A percentile compares a stretch with the other conserved stretches of the same genome.
Conservation (phyloP, 1,140 invertebrate genomes). For the Eufriesea mexicana region DNA sequence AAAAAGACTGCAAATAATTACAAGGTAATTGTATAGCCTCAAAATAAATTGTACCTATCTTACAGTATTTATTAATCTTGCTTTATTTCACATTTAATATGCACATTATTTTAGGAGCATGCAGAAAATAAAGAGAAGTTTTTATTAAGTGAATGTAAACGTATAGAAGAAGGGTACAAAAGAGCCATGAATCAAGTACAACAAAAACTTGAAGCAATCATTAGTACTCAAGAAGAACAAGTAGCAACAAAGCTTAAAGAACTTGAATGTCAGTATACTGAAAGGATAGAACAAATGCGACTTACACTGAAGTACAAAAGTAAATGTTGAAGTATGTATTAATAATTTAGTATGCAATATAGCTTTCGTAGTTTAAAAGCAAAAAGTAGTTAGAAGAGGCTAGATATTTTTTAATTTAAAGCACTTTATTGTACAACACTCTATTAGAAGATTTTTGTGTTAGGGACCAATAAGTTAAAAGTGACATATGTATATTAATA, state of each 20-base stretch:
- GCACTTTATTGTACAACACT: slow-evolving; percentile 78
- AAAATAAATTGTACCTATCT: not conserved
- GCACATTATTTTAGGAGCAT: slow-evolving; percentile 66
- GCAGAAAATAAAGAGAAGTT: slow-evolving; percentile 72
- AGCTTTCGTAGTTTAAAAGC: slow-evolving; percentile 72
- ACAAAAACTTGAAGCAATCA: slow-evolving; percentile 70
- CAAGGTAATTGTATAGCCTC: slow-evolving; percentile 67
- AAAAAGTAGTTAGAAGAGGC: slow-evolving; percentile 79
- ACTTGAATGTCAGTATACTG: slow-evolving; percentile 68
- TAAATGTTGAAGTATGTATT: slow-evolving; percentile 77
- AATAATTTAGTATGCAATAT: slow-evolving; percentile 76
- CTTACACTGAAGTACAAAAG: slow-evolving; percentile 79
- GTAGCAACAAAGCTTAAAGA: slow-evolving; percentile 71
- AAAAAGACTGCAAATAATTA: slow-evolving; percentile 76
- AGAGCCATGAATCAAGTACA: slow-evolving; percentile 75
- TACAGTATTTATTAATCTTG: not conserved
- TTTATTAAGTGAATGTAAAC: slow-evolving; percentile 70
- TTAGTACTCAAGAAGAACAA: slow-evolving; percentile 70
- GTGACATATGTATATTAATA: slow-evolving; percentile 51
- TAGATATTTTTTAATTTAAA: slow-evolving; percentile 79
- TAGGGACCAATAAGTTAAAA: slow-evolving; percentile 71
- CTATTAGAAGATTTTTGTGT: slow-evolving; percentile 71
- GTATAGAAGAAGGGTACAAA: slow-evolving; percentile 76
- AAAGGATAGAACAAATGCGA: slow-evolving; percentile 74
- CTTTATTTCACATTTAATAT: slow-evolving; percentile 12